A percentile compares a stretch with the other conserved stretches of the same genome.
phyloP scores from a whole-genome alignment of 2,888 invertebrate genomes.

The Sphaerophoria taeniata region DNA sequence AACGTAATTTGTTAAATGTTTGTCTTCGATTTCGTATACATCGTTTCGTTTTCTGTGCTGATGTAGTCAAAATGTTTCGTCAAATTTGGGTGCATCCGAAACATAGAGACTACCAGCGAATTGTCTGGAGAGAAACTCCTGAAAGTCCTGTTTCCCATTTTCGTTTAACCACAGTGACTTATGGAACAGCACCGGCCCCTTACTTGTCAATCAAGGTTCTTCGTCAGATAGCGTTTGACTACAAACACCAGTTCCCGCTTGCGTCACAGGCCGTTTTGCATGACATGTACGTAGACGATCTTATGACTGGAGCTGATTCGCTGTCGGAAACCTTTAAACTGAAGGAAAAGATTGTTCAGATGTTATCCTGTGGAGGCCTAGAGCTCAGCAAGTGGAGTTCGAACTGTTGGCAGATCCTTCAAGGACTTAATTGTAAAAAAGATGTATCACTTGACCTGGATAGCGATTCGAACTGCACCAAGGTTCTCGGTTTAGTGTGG shows the following conservation, averaged over 20 bases:
- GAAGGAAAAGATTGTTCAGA: slow-evolving; percentile 24
- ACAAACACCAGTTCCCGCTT: slow-evolving; percentile 13
- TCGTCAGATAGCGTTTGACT: neutral
- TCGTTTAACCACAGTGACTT: too few species aligned
- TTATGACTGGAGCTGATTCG: too few species aligned
- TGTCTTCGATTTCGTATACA: slow-evolving; percentile 17
- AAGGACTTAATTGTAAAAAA: slow-evolving; percentile 3
- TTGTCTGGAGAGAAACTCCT: slow-evolving; percentile 20
- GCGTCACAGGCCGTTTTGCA: slow-evolving; percentile 14
- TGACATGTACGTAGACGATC: neutral
- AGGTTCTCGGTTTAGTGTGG: slow-evolving; percentile 40
- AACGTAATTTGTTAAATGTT: slow-evolving; percentile 27
- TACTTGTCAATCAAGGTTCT: too few species aligned
- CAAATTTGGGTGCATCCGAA: slow-evolving; percentile 13
- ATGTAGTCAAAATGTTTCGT: neutral
- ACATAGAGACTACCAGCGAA: slow-evolving; percentile 7
- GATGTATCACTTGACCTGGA: slow-evolving; percentile 19
- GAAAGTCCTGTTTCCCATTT: neutral
- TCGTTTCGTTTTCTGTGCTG: slow-evolving; percentile 37
- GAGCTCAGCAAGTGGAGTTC: slow-evolving; percentile 38
- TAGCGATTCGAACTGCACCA: slow-evolving; percentile 20
- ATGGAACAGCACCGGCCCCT: too few species aligned
- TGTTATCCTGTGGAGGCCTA: slow-evolving; percentile 27
- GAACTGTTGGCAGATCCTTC: slow-evolving; percentile 19
- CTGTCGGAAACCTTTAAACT: neutral